Conservation (phyloP, 2,888 invertebrate species). For the Embidobia sp. region DNA sequence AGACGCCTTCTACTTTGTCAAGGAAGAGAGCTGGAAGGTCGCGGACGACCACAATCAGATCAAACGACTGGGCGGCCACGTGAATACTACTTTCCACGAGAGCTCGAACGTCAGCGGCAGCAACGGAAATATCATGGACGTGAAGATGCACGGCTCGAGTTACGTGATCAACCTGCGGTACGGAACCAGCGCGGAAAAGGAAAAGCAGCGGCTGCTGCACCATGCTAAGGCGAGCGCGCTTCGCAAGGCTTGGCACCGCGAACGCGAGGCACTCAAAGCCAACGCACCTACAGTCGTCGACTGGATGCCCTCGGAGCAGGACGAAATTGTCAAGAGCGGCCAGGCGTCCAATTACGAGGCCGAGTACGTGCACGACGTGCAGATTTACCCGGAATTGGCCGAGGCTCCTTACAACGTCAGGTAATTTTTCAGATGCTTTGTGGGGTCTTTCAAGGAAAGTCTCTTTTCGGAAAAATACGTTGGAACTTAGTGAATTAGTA, state of each 20-base stretch:
- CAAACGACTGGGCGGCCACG: slow-evolving; percentile 93
- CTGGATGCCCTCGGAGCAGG: slow-evolving; percentile 94
- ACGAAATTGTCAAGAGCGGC: slow-evolving; percentile 93
- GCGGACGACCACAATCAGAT: slow-evolving; percentile 94
- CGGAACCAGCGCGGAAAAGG: slow-evolving; percentile 94
- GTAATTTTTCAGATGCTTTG: no score
- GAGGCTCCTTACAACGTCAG: slow-evolving; percentile 98
- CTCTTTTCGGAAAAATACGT: no score
- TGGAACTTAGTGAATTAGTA: no score
- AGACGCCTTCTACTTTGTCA: slow-evolving; percentile 96
- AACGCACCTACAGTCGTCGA: slow-evolving; percentile 90
- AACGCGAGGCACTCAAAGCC: slow-evolving; percentile 91
- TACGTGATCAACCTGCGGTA: slow-evolving; percentile 97
- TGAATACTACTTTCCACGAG: slow-evolving; percentile 96
- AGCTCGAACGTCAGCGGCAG: slow-evolving; percentile 86
- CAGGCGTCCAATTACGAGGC: slow-evolving; percentile 93
- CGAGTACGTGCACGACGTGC: slow-evolving; percentile 95
- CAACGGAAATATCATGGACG: slow-evolving; percentile 87
- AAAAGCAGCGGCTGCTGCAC: slow-evolving; percentile 93
- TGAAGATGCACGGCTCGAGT: slow-evolving; percentile 94
- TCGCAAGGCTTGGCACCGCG: slow-evolving; percentile 95
- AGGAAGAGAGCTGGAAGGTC: slow-evolving; percentile 94
- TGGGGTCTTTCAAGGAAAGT: no score
- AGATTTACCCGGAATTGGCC: slow-evolving; percentile 94
- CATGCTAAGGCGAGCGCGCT: slow-evolving; percentile 94